A percentile compares a stretch with the other conserved stretches of the same genome.
These are phyloP conservation scores for Sarcophaga caerulescens DNA, from an alignment of 2,888 invertebrate genomes.

Conservation along the genomic window DNA sequence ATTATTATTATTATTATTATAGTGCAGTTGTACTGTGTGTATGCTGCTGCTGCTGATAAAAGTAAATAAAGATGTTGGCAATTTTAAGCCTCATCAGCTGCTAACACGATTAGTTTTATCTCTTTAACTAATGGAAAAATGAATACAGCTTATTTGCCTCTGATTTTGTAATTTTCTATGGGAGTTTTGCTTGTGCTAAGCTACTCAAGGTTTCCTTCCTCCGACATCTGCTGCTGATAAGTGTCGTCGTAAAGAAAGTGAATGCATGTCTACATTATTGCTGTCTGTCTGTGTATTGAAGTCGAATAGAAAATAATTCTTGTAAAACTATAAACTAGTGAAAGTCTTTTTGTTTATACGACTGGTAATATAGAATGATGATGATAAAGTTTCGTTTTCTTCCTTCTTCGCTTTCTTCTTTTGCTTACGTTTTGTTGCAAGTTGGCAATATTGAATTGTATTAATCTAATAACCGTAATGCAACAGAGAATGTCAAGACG, in stretches of 20 bases:
- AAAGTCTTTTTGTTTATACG: too few relatives aligned
- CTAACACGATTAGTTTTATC: constrained; percentile 54
- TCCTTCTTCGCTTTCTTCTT: too few relatives aligned
- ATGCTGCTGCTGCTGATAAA: not conserved
- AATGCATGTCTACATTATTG: not conserved
- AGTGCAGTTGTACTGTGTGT: too few relatives aligned
- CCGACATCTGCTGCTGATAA: not conserved
- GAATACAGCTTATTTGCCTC: constrained; percentile 27
- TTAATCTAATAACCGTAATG: constrained; percentile 53
- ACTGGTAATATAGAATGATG: too few relatives aligned
- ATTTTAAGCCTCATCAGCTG: constrained; percentile 44
- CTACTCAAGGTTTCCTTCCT: constrained; percentile 13
- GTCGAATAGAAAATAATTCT: too few relatives aligned
- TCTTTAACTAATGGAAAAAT: constrained; percentile 21
- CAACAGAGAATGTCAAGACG: not conserved
- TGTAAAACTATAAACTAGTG: too few relatives aligned
- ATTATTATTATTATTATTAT: too few relatives aligned
- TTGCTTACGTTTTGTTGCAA: not conserved
- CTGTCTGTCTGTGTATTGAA: too few relatives aligned
- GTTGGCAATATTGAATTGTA: constrained; percentile 54
- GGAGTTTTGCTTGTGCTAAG: not conserved
- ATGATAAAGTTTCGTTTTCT: too few relatives aligned
- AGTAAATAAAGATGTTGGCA: constrained; percentile 21
- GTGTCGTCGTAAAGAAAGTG: not conserved
- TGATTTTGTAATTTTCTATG: constrained; percentile 41